Conservation (phyloP, 2,113 vertebrate species). For the Pagrus major region DNA sequence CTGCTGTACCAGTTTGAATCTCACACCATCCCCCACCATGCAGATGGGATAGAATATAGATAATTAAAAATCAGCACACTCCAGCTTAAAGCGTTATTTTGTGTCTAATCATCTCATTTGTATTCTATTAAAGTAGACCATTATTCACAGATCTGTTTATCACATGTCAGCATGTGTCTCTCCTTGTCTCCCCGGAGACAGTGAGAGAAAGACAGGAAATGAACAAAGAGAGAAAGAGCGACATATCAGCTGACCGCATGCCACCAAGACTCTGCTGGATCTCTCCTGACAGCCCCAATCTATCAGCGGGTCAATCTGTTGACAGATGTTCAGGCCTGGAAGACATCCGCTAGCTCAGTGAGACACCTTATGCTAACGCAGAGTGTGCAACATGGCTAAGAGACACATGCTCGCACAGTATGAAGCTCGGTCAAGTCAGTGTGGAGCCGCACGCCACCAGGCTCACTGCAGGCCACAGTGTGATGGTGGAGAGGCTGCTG, state of each 20-base stretch:
- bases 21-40: neutral
- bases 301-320: conserved; percentile 60
- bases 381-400: conserved; percentile 23
- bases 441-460: conserved; percentile 33
- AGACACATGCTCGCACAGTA: conserved; percentile 67
- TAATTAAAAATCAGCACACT: conserved; percentile 37
- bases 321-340: conserved; percentile 64
- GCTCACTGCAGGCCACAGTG: conserved; percentile 13
- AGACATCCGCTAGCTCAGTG: conserved; percentile 55
- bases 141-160: conserved; percentile 73
- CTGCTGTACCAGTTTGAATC: neutral
- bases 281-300: conserved; percentile 50
- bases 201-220: conserved; percentile 37
- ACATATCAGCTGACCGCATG: conserved; percentile 60
- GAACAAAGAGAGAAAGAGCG: conserved; percentile 36
- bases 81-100: conserved; percentile 25
- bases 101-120: conserved; percentile 62
- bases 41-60: neutral
- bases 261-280: conserved; percentile 37
- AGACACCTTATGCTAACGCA: conserved; percentile 54
- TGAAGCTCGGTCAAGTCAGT: conserved; percentile 45
- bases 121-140: conserved; percentile 65
- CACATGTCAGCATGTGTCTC: conserved; percentile 63
- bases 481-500: conserved; percentile 15
- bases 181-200: conserved; percentile 53